These are phyloP conservation scores for Toxonevra muliebris DNA, from an alignment of 2,888 invertebrate species.

Conservation along the genomic window DNA sequence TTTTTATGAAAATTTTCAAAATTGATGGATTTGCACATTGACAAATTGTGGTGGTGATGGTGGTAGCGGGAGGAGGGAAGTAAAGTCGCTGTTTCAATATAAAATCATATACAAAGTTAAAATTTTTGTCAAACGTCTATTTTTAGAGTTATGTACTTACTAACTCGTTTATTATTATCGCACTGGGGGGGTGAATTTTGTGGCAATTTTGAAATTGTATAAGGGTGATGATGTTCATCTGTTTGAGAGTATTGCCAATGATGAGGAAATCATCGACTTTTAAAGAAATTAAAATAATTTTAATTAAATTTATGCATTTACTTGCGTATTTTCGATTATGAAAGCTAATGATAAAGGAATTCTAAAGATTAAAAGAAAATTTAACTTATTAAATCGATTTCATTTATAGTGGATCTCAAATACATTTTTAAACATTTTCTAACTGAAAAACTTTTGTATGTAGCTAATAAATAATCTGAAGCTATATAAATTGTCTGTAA, in stretches of 20 bases:
- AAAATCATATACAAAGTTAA: conserved; percentile 2
- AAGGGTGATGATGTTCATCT: neutral
- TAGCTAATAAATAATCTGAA: no score
- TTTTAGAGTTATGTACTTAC: no score
- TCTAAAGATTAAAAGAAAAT: no score
- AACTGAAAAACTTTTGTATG: no score
- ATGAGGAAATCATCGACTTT: neutral
- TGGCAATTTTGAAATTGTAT: neutral
- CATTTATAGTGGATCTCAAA: no score
- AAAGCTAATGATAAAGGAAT: no score
- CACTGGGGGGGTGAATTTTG: neutral
- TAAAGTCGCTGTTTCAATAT: conserved; percentile 21
- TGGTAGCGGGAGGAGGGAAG: neutral
- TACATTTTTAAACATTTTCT: no score
- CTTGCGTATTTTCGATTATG: neutral
- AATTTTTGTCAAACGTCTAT: neutral
- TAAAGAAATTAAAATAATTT: no score
- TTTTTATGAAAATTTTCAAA: conserved; percentile 44
- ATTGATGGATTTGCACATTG: conserved; percentile 51
- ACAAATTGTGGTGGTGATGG: conserved; percentile 42
- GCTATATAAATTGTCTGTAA: no score
- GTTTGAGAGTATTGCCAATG: neutral
- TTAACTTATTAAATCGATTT: no score
- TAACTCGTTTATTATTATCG: neutral
- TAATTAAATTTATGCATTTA: no score